Percentiles rank a stretch among this genome's conserved stretches.
Conservation (phyloP, 2,888 invertebrate species). For the Pyrrhosoma nymphula region DNA sequence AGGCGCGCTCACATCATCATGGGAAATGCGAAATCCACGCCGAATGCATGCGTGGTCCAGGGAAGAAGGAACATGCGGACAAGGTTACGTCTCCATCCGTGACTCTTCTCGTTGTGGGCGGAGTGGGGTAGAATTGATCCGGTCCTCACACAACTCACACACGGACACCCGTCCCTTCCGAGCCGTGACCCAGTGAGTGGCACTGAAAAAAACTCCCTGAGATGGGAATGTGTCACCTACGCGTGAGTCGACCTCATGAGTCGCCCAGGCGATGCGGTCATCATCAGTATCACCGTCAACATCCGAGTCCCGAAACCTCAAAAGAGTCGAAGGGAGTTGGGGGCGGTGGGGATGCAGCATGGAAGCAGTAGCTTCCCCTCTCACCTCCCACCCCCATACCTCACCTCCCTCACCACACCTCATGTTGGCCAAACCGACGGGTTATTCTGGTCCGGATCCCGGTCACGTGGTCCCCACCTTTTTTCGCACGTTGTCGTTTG, state of each 20-base stretch:
- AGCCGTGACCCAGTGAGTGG: neutral
- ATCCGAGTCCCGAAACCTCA: neutral
- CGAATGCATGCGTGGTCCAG: too few species aligned
- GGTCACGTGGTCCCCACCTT: neutral
- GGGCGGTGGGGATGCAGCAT: neutral
- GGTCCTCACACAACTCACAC: neutral
- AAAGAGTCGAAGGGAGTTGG: neutral
- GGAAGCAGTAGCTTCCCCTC: neutral
- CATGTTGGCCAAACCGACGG: neutral
- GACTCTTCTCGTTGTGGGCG: neutral
- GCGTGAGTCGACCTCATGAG: neutral
- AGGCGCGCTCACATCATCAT: too few species aligned
- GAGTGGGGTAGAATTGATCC: neutral
- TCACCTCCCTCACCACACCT: too few species aligned
- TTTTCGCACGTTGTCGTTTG: slow-evolving; percentile 20
- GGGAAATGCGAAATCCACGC: too few species aligned
- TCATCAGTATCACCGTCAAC: neutral
- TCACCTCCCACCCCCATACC: neutral
- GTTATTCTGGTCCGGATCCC: slow-evolving; percentile 31
- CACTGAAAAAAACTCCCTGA: neutral
- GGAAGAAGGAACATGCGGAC: neutral
- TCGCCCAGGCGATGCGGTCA: neutral
- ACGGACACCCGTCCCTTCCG: neutral
- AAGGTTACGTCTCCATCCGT: neutral
- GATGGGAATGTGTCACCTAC: neutral